Evolutionary conservation across 2,888 invertebrate genomes (phyloP).

Genomic region (Deilephila porcellus): DNA sequence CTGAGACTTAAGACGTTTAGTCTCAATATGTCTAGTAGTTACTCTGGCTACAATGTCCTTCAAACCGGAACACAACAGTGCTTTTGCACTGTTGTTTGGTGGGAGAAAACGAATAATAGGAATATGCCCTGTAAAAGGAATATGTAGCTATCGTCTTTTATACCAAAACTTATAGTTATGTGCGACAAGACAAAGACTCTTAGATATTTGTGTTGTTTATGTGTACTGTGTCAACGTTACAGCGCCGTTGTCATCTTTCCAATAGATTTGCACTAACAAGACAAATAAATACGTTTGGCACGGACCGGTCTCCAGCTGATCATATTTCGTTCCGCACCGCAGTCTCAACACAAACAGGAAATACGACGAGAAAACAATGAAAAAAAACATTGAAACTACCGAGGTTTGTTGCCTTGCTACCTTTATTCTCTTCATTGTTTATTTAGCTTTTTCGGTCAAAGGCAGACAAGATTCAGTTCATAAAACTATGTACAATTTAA

Average conservation of each 20-base stretch:
- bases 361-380: constrained; percentile 47
- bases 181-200: background rate
- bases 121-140: no score
- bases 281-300: constrained; percentile 66
- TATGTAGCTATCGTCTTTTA: background rate
- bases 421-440: constrained; percentile 33
- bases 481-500: background rate
- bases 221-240: background rate
- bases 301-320: constrained; percentile 52
- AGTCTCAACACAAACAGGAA: constrained; percentile 60
- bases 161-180: background rate
- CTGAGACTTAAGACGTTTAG: no score
- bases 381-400: constrained; percentile 24
- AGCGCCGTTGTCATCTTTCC: constrained; percentile 53
- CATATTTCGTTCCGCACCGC: constrained; percentile 61
- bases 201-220: constrained; percentile 16
- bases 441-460: constrained; percentile 7
- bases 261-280: constrained; percentile 73
- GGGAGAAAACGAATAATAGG: no score
- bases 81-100: no score
- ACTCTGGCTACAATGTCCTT: no score
- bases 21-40: no score
- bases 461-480: background rate
- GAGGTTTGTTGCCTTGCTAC: constrained; percentile 32
- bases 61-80: no score